A percentile compares a stretch with the other conserved stretches of the same genome.
Conservation (phyloP, 2,797 vertebrate species). For the Galaxias olidus region DNA sequence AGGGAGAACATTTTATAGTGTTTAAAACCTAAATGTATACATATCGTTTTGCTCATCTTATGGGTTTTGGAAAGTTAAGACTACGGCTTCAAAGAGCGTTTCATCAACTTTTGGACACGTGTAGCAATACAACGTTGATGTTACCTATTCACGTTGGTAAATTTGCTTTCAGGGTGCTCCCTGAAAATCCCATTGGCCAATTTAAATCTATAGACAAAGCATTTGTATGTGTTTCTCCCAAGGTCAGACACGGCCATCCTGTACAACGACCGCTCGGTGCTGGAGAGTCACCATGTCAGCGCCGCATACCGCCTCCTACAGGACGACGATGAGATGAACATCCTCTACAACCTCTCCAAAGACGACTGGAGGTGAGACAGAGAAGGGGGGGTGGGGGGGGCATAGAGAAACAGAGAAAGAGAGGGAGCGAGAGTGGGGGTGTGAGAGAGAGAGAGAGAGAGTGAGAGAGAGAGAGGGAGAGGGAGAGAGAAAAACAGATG, state of each 20-base stretch:
- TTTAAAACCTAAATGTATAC: too few relatives aligned
- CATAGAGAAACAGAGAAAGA: constrained; percentile 4
- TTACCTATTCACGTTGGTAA: too few relatives aligned
- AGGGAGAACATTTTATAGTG: too few relatives aligned
- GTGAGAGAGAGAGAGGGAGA: background rate
- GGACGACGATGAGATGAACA: constrained; percentile 92
- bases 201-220: too few relatives aligned
- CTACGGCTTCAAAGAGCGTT: too few relatives aligned
- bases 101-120: too few relatives aligned
- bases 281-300: constrained; percentile 94
- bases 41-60: too few relatives aligned
- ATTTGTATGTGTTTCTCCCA: constrained; percentile 22
- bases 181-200: too few relatives aligned
- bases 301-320: constrained; percentile 90
- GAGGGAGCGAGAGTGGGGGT: background rate
- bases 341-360: constrained; percentile 86
- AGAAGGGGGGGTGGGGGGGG: background rate
- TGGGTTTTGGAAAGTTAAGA: too few relatives aligned
- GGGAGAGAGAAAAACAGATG: too few relatives aligned
- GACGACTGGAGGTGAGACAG: constrained; percentile 80
- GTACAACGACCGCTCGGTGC: constrained; percentile 92
- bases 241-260: constrained; percentile 95
- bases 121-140: too few relatives aligned
- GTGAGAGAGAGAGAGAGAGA: background rate
- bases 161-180: too few relatives aligned